Evolutionary conservation across 2,113 vertebrate genomes (phyloP), one percentile per base, ranked within the genome.

Genomic region (Syngnathus floridae): DNA sequence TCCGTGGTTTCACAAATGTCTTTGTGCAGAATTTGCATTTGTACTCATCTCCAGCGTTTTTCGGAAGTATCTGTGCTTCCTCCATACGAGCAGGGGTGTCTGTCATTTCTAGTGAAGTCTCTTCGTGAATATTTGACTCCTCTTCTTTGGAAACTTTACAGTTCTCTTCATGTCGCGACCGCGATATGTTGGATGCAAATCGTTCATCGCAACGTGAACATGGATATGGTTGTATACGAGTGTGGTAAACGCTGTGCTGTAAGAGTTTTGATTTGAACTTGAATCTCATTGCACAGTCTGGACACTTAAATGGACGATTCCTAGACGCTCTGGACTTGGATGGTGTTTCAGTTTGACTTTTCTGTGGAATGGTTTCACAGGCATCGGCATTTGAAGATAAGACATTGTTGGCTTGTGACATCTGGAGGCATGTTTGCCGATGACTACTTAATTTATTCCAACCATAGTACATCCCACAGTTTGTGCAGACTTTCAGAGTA

Each of bases 1-100:
- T 81, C 71, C 77, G 78, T 19, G 88, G 7, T 69, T 90, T 89
- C 66, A 82, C 62, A 67, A 92, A 92, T 3, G 74, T 84, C 69
- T 90, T 91, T 0, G 86, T 89, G 70, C 91, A 92, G 74, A 92
- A 91, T 70, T 84, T 91, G 64, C 91, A 92, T 59, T 90, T 89
- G 26, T 80, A 87, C 9, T 84, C 63, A 5, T 35, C 17, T 12
- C 78, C 70, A 48, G 45, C 69, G 40, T 79, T 75, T 58, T 38
- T 52, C 45, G 43, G 13, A n/a, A 43, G 12, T 17, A 49, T 66
- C 49, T 60, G 45, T 22, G 57, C n/a, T 36, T 49, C 10, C 7
- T 76, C 69, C 65, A 51, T 70, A 2, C 64, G 1, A 70, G 19
- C 45, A 14, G 73, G 40, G 7, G 21, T 45, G 22, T 57, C 65